Evolutionary conservation across 53 echinoderm and acorn worm species (phyloP), one percentile per base, ranked within the genome.

Genomic region (Stichopus horrens): DNA sequence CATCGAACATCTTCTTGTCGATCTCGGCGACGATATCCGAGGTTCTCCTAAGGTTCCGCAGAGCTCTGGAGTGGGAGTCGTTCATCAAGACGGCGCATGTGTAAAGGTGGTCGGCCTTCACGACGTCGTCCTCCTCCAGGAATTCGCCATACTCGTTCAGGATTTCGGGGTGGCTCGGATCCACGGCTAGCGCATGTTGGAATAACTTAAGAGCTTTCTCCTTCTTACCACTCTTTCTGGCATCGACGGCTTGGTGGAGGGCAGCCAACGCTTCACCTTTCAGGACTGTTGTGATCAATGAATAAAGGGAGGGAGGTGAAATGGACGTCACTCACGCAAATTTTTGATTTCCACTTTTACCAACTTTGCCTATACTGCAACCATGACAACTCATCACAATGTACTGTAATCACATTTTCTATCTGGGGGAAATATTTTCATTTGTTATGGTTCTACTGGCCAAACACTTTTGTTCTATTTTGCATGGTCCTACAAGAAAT

Each of bases 91-190:
- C 77, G 0, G 98, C 98, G 55, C 95, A 98, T 8, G 98, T 95
- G 94, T 93, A 98, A 19, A 95, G 80, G 74, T 94, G 94, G 53
- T 98, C 95, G 0, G 98, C 98, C 9, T 86, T 88, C 10, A 98
- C 83, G 8, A 98, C 74, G 63, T 98, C 98, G 56, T 98, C 95
- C 8, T 88, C 93, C 23, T 98, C 98, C 4, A 98, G 67, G 51
- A 98, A 95, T 74, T 96, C 94, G 0, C 98, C 98, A 53, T 98
- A 98, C 53, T 95, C 95, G 57, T 94, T 98, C 83, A 98, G 89
- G 55, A 94, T 90, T 57, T 98, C 98, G 0, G 94, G 88, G 86
- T 97, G 94, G 83, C 90, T 89, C 6, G 98, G 98, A 67, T 98
- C 98, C 6, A 98, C 77, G 2, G 95, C 98, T 22, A 98, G 87